These are phyloP conservation scores for Zaprionus gabonicus DNA, from an alignment of 1,140 invertebrate genomes.

Conservation along the genomic window DNA sequence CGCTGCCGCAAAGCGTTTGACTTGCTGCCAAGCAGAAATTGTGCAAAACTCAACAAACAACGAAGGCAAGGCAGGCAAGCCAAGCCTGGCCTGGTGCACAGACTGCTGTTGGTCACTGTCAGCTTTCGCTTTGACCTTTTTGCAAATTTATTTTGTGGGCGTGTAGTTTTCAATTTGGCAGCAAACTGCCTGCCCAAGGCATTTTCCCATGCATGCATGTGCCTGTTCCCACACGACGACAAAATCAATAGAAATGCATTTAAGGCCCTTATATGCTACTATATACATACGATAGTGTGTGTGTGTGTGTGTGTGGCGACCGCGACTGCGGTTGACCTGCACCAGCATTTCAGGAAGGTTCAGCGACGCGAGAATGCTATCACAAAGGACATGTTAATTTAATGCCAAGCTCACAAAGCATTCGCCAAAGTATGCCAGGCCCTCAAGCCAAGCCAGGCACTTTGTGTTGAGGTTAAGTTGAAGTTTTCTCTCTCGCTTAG, in stretches of 20 bases:
- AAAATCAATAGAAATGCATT: constrained; percentile 78
- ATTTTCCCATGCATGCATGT: neutral
- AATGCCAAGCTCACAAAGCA: constrained; percentile 7
- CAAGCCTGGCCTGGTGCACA: neutral
- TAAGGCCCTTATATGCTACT: constrained; percentile 38
- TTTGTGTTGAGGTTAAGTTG: neutral
- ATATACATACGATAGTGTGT: no score
- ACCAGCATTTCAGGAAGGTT: constrained; percentile 33
- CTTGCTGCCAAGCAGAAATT: constrained; percentile 82
- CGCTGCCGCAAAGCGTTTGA: constrained; percentile 61
- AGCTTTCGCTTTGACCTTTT: constrained; percentile 37
- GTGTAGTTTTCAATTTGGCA: constrained; percentile 80
- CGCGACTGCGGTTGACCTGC: constrained; percentile 37
- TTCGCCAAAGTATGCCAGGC: neutral
- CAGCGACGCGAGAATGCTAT: constrained; percentile 29
- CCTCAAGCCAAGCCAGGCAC: neutral
- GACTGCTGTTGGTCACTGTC: constrained; percentile 62
- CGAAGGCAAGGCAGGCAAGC: constrained; percentile 12
- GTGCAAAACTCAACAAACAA: constrained; percentile 78
- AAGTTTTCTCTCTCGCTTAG: neutral
- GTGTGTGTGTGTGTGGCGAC: no score
- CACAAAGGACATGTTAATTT: constrained; percentile 33
- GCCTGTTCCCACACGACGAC: constrained; percentile 14
- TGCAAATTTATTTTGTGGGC: constrained; percentile 76
- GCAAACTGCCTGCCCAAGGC: constrained; percentile 65